Percentiles rank a stretch among this genome's conserved stretches.
phyloP scores from a whole-genome alignment of 1,140 invertebrate genomes.

The Carcinoscorpius rotundicauda region DNA sequence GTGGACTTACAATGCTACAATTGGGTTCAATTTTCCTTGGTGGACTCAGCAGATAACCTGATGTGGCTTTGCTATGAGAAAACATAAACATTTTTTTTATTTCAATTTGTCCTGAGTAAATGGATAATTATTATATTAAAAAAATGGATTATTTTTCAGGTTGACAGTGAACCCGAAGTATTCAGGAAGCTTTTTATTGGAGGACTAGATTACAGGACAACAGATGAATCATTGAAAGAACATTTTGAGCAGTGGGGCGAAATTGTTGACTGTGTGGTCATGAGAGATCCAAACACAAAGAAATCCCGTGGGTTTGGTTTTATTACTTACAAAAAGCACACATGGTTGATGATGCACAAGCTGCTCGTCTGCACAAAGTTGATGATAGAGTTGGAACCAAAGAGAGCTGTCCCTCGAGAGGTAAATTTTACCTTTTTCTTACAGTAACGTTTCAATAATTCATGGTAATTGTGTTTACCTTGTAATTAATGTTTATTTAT shows the following conservation, averaged over 20 bases:
- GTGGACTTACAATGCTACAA: no score
- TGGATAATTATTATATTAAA: no score
- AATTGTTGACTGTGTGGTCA: conserved; percentile 94
- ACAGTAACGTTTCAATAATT: no score
- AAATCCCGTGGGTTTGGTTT: conserved; percentile 90
- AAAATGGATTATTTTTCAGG: conserved; percentile 3
- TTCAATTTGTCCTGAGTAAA: no score
- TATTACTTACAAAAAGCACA: conserved; percentile 84
- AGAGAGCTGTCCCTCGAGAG: conserved; percentile 82
- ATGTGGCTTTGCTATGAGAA: no score
- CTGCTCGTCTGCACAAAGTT: conserved; percentile 63
- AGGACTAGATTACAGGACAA: conserved; percentile 88
- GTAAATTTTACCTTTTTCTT: conserved; percentile 26
- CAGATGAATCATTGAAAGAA: conserved; percentile 76
- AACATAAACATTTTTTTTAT: no score
- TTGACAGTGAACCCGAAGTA: conserved; percentile 56
- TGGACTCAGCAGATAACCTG: no score
- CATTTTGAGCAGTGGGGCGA: conserved; percentile 96
- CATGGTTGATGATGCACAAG: conserved; percentile 92
- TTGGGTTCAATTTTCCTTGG: no score
- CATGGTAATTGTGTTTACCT: no score
- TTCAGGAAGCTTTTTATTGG: conserved; percentile 95
- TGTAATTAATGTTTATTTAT: no score
- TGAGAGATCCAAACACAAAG: conserved; percentile 87
- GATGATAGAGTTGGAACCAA: conserved; percentile 87